Evolutionary conservation across 2,797 vertebrate species (phyloP), one percentile per base, ranked within the genome.

Genomic region (Synanceia verrucosa): DNA sequence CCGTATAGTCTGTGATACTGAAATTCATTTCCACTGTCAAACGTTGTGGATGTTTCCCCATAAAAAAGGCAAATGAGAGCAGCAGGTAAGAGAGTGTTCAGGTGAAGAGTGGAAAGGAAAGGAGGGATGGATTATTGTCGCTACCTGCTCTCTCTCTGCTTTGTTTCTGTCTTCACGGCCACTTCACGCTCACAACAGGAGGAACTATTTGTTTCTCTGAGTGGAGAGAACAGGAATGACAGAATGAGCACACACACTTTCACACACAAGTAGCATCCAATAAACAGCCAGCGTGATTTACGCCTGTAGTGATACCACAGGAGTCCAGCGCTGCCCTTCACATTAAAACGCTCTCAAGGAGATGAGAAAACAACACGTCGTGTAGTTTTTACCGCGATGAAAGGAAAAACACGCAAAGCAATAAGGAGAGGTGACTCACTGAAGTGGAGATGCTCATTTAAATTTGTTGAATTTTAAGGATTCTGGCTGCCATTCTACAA

Each of bases 141-240:
- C 18, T 43, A 26, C 34, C 58, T 60, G 34, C 47, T 63, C 53
- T 39, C 34, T 34, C 36, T 29, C 23, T 23, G 24, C 51, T 70
- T 78, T 80, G 39, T 65, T 73, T 81, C 63, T 69, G 33, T 76
- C 68, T 82, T 81, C 79, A 77, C 76, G 86, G 76, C 78, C 82
- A 81, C 83, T 88, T 88, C 79, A 82, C 81, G 52, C 82, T 79
- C 83, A 58, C 86, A 82, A 73, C 86, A 69, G 86, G 83, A 77
- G n/a, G 81, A 47, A 83, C 87, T 83, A 65, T 92, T 90, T 91
- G 86, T 90, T 89, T 88, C 81, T 80, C 59, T 84, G 81, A 90
- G 86, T 87, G 89, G 85, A 89, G 77, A 73, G 48, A 81, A 75
- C 33, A 21, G 65, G 65, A 86, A 75, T 84, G 87, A 91, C 84